A percentile compares a stretch with the other conserved stretches of the same genome.
Conservation (phyloP, 2,113 vertebrate species). For the Syngnathus typhle region DNA sequence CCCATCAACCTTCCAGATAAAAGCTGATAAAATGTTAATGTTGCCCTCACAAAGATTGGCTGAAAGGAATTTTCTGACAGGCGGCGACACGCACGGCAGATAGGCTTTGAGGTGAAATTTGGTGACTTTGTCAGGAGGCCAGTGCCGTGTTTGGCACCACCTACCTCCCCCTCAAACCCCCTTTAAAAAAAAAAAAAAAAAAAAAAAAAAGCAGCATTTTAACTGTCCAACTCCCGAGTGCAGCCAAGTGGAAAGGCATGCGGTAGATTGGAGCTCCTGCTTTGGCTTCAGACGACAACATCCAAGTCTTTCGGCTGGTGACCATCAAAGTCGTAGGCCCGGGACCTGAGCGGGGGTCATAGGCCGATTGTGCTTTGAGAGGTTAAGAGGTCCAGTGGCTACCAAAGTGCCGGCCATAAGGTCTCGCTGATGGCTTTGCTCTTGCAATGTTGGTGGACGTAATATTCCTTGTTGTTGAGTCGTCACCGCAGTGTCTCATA, state of each 20-base stretch:
- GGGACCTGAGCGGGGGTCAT: not conserved
- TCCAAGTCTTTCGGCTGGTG: not conserved
- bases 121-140: constrained; percentile 9
- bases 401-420: not conserved
- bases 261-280: constrained; percentile 38
- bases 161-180: constrained; percentile 38
- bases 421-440: not conserved
- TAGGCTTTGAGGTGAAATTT: constrained; percentile 12
- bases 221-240: constrained; percentile 54
- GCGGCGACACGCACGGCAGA: constrained; percentile 23
- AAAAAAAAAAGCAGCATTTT: constrained; percentile 39
- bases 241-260: constrained; percentile 68
- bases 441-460: not conserved
- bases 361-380: not conserved
- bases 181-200: no score
- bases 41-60: constrained; percentile 15
- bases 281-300: constrained; percentile 3
- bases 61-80: constrained; percentile 27
- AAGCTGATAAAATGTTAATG: constrained; percentile 24
- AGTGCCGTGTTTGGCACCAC: constrained; percentile 27
- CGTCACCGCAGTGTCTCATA: not conserved
- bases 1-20: constrained; percentile 6
- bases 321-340: not conserved
- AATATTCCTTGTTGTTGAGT: not conserved
- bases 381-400: not conserved